Evolutionary conservation across 2,797 vertebrate species (phyloP).

Genomic region (Borostomias antarcticus): DNA sequence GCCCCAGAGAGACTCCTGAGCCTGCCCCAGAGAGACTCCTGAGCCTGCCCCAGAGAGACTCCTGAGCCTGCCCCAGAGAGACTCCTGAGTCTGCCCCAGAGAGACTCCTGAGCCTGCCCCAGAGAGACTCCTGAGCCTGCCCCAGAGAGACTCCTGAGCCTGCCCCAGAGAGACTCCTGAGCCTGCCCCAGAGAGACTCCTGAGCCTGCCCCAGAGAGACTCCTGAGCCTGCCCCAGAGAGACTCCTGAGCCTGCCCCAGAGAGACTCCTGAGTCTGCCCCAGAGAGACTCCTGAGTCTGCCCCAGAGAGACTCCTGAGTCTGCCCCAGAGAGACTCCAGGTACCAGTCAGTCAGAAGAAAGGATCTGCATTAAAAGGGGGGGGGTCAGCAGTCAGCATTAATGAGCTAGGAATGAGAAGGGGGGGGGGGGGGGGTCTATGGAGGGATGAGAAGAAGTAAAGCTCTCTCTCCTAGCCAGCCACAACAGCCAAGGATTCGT

Average conservation of each 20-base stretch:
- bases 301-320: too few species aligned
- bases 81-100: background rate
- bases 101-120: background rate
- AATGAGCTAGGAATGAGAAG: background rate
- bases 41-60: conserved; percentile 4
- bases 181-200: background rate
- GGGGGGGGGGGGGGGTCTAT: background rate
- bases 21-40: background rate
- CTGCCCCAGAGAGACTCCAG: background rate
- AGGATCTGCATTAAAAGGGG: conserved; percentile 18
- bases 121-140: background rate
- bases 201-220: conserved; percentile 5
- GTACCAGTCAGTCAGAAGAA: conserved; percentile 14
- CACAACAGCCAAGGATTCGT: conserved; percentile 29
- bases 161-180: background rate
- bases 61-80: background rate
- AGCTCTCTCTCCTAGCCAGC: conserved; percentile 8
- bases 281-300: background rate
- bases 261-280: background rate
- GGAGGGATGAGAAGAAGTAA: conserved; percentile 1
- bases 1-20: background rate
- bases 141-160: background rate
- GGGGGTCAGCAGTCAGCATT: too few species aligned
- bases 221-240: background rate
- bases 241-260: background rate